Base-by-base conservation (phyloP, 2,113 vertebrate genomes). In the Vimba vimba region DNA sequence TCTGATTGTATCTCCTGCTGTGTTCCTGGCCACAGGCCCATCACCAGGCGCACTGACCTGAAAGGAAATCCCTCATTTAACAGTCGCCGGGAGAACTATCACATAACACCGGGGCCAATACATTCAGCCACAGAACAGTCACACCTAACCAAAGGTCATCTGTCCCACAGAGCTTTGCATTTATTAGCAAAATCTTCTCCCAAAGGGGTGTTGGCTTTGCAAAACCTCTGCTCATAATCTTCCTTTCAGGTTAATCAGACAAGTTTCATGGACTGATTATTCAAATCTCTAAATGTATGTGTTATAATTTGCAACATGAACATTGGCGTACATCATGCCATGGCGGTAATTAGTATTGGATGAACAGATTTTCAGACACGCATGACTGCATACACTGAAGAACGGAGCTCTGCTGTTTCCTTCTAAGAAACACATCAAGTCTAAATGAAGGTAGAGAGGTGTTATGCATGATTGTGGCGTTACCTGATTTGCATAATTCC, bases 1-100 rank as follows among this genome's bases (percentile, higher is more conserved):
- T 89, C 86, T 82, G 87, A 89, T 88, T 81, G 71, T 57, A 30
- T 79, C 68, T 86, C 89, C 88, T 90, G 88, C 88, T 88, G 87
- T 75, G 89, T 88, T 81, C 69, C 89, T 82, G 82, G 82, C 86
- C 55, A 57, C 6, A 64, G 83, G 75, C 81, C 87, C 77, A 85
- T 4, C 27, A 89, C 66, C 90, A 84, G 66, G 23, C 27, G 33
- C 57, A n/a, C 45, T 25, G 79, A 84, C 73, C 60, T 87, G 79
- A 86, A 79, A 79, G 75, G 88, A 91, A 87, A 89, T 52, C 36
- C 75, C 83, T 59, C 23, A 87, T 88, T 90, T 83, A 87, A 83
- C 81, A 71, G 76, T 19, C 36, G 57, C 78, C 79, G 71, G 83
- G 81, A 77, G 86, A 76, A 85, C 83, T 82, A 80, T 80, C 71